Base-by-base conservation (phyloP, 2,797 vertebrate genomes). In the Sebastes hopkinsi region DNA sequence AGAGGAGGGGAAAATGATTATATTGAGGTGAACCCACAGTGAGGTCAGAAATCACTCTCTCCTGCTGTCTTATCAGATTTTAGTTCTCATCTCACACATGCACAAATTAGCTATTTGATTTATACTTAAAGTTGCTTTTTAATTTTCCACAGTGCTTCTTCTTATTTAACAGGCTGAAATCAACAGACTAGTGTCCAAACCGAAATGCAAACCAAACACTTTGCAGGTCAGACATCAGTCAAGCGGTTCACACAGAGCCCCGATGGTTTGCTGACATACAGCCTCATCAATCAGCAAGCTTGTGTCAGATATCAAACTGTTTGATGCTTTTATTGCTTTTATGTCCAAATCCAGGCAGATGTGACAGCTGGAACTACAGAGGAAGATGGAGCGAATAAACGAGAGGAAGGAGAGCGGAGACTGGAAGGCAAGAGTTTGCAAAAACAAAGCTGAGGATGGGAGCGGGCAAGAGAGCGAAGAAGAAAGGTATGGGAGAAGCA, bases 261-360 rank as follows among this genome's bases (percentile, higher is more conserved):
- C 2, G 22, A 58, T 6, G 68, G 4, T 58, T 42, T 34, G 52
- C 42, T 18, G 23, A 58, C 66, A 56, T 27, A 6, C 5, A 4
- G 46, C 62, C 25, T 75, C 80, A 67, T 70, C 54, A 38, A 54
- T 56, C 77, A 62, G 30, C 66, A 71, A 14, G 72, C 66, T 62
- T 29, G 23, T 64, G 61, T 64, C 61, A 64, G 25, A 69, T 67
- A 59, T 69, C 34, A 73, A 66, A 52, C 64, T 10, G 59, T 76
- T 61, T 67, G 52, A 67, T 67, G 61, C 27, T 60, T n/a, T 23
- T 14, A 38, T 38, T 5, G 56, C 22, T 76, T 67, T 68, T 46
- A 52, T 58, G 82, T 76, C 55, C 12, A 55, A 18, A 60, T 54
- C 30, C 54, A 32, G 58, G 58, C 18, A 27, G 59, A 78, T 65